A percentile compares a stretch with the other conserved stretches of the same genome.
phyloP scores from a whole-genome alignment of 35 echinoderm and acorn worm species.

The Lytechinus variegatus region DNA sequence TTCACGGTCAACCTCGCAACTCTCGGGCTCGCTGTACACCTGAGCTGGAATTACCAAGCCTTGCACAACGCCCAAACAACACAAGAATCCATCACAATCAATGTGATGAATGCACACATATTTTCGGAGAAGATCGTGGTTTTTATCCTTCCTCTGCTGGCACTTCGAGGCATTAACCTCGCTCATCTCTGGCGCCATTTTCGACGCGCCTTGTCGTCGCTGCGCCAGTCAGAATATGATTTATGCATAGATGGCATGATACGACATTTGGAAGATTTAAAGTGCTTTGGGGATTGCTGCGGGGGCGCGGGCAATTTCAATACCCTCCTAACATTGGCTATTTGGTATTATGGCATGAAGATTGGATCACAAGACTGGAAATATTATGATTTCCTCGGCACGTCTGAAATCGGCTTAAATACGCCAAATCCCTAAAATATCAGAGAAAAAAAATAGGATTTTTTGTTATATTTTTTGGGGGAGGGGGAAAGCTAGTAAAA shows the following conservation, averaged over 20 bases:
- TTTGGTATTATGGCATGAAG: neutral
- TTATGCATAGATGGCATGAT: neutral
- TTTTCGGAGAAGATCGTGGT: neutral
- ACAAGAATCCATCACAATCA: neutral
- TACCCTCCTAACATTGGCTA: neutral
- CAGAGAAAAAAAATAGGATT: too few relatives aligned
- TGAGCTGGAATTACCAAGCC: slow-evolving; percentile 21
- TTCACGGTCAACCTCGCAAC: slow-evolving; percentile 1
- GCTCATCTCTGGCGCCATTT: neutral
- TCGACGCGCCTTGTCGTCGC: neutral
- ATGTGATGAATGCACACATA: neutral
- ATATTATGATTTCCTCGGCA: too few relatives aligned
- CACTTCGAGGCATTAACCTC: neutral
- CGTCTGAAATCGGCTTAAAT: too few relatives aligned
- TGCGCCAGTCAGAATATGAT: neutral
- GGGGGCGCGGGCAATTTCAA: neutral
- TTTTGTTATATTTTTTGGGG: too few relatives aligned
- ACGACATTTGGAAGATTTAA: neutral
- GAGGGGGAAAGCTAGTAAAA: too few relatives aligned
- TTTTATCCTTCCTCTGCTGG: neutral
- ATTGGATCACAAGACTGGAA: slow-evolving; percentile 30
- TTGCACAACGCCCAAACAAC: neutral
- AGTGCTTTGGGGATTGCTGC: neutral
- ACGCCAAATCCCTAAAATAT: too few relatives aligned
- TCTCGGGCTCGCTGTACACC: neutral